Base-by-base conservation (phyloP, 2,797 vertebrate genomes). In the Salmo trutta region DNA sequence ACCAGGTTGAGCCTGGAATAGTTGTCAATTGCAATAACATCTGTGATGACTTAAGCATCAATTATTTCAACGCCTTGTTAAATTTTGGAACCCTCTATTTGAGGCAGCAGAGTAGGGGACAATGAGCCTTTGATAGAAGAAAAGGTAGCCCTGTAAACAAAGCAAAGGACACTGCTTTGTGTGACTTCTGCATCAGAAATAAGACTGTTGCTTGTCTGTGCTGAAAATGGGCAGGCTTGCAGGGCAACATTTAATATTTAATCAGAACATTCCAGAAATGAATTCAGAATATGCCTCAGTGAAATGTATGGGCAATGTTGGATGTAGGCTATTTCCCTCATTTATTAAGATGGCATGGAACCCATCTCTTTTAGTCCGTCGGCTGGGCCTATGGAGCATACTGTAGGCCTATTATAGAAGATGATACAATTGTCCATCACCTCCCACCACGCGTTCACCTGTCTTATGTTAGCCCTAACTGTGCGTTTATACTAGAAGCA, bases 41-140 rank as follows among this genome's bases (percentile, higher is more conserved):
- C 81, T 88, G 85, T 14, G 76, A 71, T 27, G 74, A 74, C 75
- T 81, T 81, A 83, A 65, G 70, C 71, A 82, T 79, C 51, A 21
- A 82, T 80, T 54, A 80, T 82, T 83, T 74, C 68, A 79, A 51
- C 56, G 56, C 71, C 41, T 74, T 81, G 71, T 81, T 85, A 75
- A 82, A 83, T 72, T 74, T 29, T 31, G 79, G 79, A 78, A 69
- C 75, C 66, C 70, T 71, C 64, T 75, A 68, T 79, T 67, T 80
- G 56, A 65, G 65, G 8, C 14, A 17, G 21, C 19, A 21, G 8
- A 59, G 12, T 27, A 31, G 21, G 12, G 62, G 62, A 29, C 27
- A 74, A 79, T 4, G 5, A 53, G 24, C 31, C 24, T 56, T 16
- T 66, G 75, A 24, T 54, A 15, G 12, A 33, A 69, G 33, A n/a